Evolutionary conservation across 2,888 invertebrate species (phyloP).

Genomic region (Yponomeuta sedellus): DNA sequence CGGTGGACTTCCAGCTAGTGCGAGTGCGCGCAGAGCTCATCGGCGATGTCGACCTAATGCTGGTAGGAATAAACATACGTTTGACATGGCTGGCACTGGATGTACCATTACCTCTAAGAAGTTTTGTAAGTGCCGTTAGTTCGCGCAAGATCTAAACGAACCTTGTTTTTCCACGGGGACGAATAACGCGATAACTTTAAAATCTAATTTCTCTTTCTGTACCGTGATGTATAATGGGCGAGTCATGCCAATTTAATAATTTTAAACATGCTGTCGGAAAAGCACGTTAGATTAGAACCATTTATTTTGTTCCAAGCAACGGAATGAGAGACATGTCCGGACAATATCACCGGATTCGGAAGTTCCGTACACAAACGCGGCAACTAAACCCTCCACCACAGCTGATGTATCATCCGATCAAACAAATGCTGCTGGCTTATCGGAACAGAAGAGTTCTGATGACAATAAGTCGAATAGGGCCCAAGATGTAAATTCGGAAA

Average conservation of each 20-base stretch:
- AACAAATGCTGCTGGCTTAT: background rate
- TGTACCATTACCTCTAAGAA: background rate
- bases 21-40: slow-evolving; percentile 43
- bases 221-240: too few relatives aligned
- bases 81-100: background rate
- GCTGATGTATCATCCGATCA: too few relatives aligned
- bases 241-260: too few relatives aligned
- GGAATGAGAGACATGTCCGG: slow-evolving; percentile 47
- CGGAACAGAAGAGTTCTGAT: background rate
- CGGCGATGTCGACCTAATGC: slow-evolving; percentile 53
- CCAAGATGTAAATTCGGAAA: background rate
- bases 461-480: background rate
- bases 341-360: slow-evolving; percentile 41
- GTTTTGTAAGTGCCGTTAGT: background rate
- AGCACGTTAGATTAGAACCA: background rate
- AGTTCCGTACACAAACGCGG: background rate
- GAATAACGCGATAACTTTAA: too few relatives aligned
- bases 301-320: slow-evolving; percentile 36
- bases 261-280: background rate
- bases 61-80: slow-evolving; percentile 35
- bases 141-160: background rate
- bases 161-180: background rate
- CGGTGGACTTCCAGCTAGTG: slow-evolving; percentile 61
- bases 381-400: background rate
- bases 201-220: too few relatives aligned